phyloP scores from a whole-genome alignment of 1,140 invertebrate species.

The Lucilia sericata region DNA sequence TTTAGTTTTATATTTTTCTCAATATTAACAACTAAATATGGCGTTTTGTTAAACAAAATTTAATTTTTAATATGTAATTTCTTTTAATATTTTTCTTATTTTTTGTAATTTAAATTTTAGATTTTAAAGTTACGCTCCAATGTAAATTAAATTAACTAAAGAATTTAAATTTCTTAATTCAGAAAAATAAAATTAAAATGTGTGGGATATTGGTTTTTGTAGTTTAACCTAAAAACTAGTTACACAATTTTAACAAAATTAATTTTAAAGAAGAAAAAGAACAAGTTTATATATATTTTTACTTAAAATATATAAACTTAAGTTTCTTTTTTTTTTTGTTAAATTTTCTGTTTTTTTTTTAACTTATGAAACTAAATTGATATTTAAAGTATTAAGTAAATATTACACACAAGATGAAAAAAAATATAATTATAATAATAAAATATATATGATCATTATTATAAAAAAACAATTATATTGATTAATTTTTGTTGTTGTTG shows the following conservation, averaged over 20 bases:
- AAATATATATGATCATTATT: background rate
- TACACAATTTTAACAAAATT: conserved; percentile 18
- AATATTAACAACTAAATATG: conserved; percentile 65
- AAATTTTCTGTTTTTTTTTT: conserved; percentile 8
- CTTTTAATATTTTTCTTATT: background rate
- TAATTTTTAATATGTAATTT: conserved; percentile 31
- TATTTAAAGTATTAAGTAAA: conserved; percentile 58
- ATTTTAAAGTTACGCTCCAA: too few species aligned
- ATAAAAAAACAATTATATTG: conserved; percentile 1
- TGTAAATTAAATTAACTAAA: background rate
- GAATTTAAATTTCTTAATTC: background rate
- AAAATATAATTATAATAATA: conserved; percentile 14
- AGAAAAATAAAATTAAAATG: conserved; percentile 6
- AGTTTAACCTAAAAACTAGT: background rate
- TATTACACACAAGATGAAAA: conserved; percentile 44
- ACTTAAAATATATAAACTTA: conserved; percentile 16
- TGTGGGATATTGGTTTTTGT: background rate
- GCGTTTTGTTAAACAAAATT: conserved; percentile 53
- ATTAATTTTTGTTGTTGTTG: background rate
- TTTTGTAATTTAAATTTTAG: background rate
- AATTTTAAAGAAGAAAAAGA: background rate
- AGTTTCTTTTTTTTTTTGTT: background rate
- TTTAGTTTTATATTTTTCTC: conserved; percentile 16
- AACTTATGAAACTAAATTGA: conserved; percentile 50
- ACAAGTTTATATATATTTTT: conserved; percentile 11